These are phyloP conservation scores for Protonemura montana DNA, from an alignment of 2,888 invertebrate species.

Conservation along the genomic window DNA sequence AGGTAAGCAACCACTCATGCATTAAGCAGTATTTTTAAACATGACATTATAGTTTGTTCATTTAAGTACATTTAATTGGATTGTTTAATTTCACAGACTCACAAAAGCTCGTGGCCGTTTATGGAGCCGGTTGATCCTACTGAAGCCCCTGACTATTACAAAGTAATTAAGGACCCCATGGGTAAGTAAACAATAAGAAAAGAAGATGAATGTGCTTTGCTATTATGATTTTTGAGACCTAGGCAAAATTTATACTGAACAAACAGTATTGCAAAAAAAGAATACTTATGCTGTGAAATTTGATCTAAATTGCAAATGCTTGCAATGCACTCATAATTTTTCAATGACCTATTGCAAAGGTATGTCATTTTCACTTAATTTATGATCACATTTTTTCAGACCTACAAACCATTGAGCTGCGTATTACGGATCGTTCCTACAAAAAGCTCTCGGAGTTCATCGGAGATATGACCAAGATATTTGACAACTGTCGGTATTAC, in stretches of 20 bases:
- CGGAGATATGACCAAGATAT: constrained; percentile 97
- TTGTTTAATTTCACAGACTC: constrained; percentile 66
- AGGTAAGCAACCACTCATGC: no score
- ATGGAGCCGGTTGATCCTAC: constrained; percentile 95
- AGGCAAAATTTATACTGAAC: no score
- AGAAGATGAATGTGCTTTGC: no score
- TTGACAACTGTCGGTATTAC: constrained; percentile 98
- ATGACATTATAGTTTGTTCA: constrained; percentile 23
- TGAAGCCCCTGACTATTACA: constrained; percentile 96
- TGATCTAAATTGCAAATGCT: no score
- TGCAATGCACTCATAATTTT: no score
- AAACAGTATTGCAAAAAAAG: no score
- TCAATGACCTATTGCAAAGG: no score
- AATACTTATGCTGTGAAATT: no score
- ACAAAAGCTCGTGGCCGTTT: constrained; percentile 98
- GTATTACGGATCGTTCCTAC: constrained; percentile 84
- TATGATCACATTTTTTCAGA: constrained; percentile 65
- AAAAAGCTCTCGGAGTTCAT: constrained; percentile 92
- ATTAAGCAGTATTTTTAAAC: no score
- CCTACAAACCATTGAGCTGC: constrained; percentile 88
- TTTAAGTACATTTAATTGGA: not conserved
- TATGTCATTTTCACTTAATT: no score
- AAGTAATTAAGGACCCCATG: constrained; percentile 95
- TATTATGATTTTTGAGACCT: no score
- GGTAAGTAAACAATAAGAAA: constrained; percentile 69